Evolutionary conservation across 2,113 vertebrate species (phyloP).

Genomic region (Indicator indicator): DNA sequence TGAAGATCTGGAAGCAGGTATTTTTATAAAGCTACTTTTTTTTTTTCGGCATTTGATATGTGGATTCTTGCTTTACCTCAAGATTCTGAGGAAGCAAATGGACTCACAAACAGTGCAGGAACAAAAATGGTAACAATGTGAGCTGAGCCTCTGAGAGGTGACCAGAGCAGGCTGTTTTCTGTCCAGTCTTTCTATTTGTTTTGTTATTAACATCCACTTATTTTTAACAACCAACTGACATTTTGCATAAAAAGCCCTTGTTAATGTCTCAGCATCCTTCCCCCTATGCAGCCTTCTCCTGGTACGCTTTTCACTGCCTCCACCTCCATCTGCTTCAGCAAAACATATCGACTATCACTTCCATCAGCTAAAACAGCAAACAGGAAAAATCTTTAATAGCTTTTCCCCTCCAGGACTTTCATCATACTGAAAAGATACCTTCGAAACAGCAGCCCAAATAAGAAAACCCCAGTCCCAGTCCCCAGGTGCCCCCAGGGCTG

Average conservation of each 20-base stretch:
- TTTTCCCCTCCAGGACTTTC: background rate
- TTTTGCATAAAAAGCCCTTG: constrained; percentile 2
- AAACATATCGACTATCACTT: background rate
- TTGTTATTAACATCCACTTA: background rate
- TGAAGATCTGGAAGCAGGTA: constrained; percentile 2
- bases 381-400: background rate
- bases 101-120: accelerated
- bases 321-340: constrained; percentile 1
- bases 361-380: constrained; percentile 30
- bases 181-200: background rate
- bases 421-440: background rate
- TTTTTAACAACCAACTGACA: background rate
- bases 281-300: background rate
- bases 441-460: background rate
- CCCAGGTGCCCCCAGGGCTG: background rate
- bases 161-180: background rate
- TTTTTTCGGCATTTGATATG: background rate
- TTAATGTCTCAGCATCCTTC: background rate
- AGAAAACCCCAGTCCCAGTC: background rate
- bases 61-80: background rate
- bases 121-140: background rate
- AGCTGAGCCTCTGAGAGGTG: background rate
- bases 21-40: background rate
- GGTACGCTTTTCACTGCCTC: background rate
- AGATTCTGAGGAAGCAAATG: background rate